Conservation (phyloP, 2,113 vertebrate genomes). For the Alligator sinensis region DNA sequence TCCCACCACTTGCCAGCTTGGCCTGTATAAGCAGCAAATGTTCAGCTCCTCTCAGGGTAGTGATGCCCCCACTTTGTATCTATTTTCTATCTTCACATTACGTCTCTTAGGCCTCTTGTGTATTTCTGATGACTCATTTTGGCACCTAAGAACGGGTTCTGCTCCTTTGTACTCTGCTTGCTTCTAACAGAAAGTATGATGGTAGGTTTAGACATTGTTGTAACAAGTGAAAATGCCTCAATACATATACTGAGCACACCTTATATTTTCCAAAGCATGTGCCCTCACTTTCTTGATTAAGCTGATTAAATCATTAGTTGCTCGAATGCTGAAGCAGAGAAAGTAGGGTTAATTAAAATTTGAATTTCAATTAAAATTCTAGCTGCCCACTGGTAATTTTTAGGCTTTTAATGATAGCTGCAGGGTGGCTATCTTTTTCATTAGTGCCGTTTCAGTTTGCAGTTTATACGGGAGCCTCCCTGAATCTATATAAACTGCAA, state of each 20-base stretch:
- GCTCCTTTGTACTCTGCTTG: not conserved
- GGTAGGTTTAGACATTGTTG: not conserved
- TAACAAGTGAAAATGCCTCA: not conserved
- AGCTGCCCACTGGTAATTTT: not conserved
- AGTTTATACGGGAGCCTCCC: not conserved
- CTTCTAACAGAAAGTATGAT: not conserved
- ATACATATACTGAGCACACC: not conserved
- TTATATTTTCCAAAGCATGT: not conserved
- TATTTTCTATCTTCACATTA: not conserved
- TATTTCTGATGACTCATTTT: too few species aligned
- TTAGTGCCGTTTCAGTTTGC: not conserved
- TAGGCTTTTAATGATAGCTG: not conserved
- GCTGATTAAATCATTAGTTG: not conserved
- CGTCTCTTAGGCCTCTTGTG: too few species aligned
- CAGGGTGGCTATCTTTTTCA: not conserved
- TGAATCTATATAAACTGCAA: not conserved
- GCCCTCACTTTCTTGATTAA: not conserved
- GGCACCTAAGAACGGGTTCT: too few species aligned
- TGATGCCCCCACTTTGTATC: not conserved
- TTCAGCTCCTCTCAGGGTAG: not conserved
- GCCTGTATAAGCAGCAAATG: not conserved
- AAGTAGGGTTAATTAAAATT: slow-evolving; percentile 40
- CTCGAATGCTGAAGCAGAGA: not conserved
- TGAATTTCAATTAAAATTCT: too few species aligned
- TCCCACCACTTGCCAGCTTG: not conserved